Evolutionary conservation across 2,113 vertebrate genomes (phyloP).

Genomic region (Illadopsis cleaveri): DNA sequence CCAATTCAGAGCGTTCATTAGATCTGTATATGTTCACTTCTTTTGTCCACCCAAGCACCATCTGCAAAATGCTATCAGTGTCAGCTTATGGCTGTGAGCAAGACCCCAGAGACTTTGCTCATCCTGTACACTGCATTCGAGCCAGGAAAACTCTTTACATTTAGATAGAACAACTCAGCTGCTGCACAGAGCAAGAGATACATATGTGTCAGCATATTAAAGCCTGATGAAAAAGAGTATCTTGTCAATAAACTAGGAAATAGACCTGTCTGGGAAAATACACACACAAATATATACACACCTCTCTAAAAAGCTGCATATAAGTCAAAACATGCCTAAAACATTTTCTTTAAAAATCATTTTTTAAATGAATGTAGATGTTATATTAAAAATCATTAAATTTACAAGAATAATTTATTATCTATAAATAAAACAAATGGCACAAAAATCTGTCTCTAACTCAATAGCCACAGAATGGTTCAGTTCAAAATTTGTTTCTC

Average conservation of each 20-base stretch:
- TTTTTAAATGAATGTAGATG: not conserved
- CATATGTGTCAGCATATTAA: constrained; percentile 33
- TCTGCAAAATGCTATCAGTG: constrained; percentile 77
- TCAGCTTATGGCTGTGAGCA: constrained; percentile 75
- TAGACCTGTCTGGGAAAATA: constrained; percentile 30
- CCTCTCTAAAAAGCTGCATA: not conserved
- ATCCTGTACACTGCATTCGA: constrained; percentile 67
- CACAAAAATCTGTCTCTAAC: not conserved
- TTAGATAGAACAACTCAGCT: constrained; percentile 47
- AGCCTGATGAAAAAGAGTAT: constrained; percentile 49
- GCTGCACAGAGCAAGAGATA: constrained; percentile 15
- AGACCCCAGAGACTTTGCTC: constrained; percentile 57
- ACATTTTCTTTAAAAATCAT: too few relatives aligned
- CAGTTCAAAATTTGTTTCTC: not conserved
- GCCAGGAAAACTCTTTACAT: constrained; percentile 60
- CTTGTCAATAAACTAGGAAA: constrained; percentile 50
- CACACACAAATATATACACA: not conserved
- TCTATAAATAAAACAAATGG: not conserved
- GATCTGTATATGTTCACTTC: constrained; percentile 56
- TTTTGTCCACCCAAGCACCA: constrained; percentile 79
- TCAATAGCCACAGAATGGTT: not conserved
- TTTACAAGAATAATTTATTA: not conserved
- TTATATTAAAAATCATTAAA: not conserved
- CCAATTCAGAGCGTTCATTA: constrained; percentile 73
- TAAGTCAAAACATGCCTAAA: not conserved